Percentiles rank a stretch among this genome's conserved stretches.
phyloP scores from a whole-genome alignment of 2,797 vertebrate genomes.

The Cyprinella venusta region DNA sequence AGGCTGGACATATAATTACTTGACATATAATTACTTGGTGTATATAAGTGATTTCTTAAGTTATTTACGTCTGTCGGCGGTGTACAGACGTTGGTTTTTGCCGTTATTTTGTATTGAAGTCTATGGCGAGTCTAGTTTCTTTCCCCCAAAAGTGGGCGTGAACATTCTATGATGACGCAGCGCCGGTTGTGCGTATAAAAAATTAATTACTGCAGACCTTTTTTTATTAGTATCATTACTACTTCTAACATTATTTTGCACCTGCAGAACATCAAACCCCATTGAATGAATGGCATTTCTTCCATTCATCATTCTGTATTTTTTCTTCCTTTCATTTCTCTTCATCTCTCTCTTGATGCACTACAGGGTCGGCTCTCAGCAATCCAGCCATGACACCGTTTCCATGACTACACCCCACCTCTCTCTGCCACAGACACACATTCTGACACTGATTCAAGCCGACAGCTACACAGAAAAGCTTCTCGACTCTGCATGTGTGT shows the following conservation, averaged over 20 bases:
- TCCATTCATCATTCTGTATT: not conserved
- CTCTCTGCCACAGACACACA: constrained; percentile 58
- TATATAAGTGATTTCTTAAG: no score
- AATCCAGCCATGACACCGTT: constrained; percentile 68
- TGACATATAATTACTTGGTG: no score
- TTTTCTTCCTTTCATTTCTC: not conserved
- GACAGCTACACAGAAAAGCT: constrained; percentile 68
- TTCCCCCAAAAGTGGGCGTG: no score
- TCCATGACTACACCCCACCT: constrained; percentile 71
- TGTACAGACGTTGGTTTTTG: no score
- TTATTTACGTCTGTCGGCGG: no score
- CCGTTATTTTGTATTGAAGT: no score
- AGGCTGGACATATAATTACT: no score
- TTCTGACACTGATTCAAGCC: constrained; percentile 70
- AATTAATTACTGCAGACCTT: no score
- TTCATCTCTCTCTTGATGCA: not conserved
- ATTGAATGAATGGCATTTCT: not conserved
- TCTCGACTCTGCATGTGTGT: constrained; percentile 9
- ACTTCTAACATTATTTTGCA: not conserved
- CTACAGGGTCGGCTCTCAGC: constrained; percentile 42
- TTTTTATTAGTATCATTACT: not conserved
- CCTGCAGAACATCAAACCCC: not conserved
- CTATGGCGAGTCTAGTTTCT: no score
- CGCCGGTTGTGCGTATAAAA: no score
- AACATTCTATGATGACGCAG: no score